Conservation (phyloP, 2,113 vertebrate genomes). For the Pimephales promelas region DNA sequence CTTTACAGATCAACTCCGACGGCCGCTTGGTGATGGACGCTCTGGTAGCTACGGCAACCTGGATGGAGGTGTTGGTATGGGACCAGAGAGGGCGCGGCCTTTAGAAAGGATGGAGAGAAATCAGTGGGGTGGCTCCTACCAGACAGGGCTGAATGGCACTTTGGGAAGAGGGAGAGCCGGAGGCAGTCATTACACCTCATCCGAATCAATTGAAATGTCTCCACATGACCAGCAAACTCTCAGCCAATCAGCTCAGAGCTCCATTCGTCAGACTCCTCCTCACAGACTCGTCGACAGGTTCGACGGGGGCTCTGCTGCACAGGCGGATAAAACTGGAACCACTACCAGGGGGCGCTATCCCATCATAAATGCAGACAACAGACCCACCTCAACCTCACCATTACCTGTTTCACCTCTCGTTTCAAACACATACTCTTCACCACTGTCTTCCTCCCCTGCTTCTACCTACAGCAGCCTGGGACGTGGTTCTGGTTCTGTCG, state of each 20-base stretch:
- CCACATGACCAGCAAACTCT: slow-evolving; percentile 11
- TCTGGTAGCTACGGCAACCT: slow-evolving; percentile 71
- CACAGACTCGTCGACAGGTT: slow-evolving; percentile 81
- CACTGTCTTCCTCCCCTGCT: slow-evolving; percentile 60
- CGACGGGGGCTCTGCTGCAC: slow-evolving; percentile 58
- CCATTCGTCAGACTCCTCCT: slow-evolving; percentile 73
- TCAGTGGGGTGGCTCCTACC: slow-evolving; percentile 52
- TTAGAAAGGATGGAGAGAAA: slow-evolving; percentile 39
- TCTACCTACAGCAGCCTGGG: slow-evolving; percentile 70
- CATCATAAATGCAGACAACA: slow-evolving; percentile 66
- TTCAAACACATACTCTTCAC: slow-evolving; percentile 61
- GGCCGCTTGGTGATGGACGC: slow-evolving; percentile 76
- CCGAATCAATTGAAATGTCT: slow-evolving; percentile 8
- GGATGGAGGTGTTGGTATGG: slow-evolving; percentile 61
- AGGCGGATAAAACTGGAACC: slow-evolving; percentile 52
- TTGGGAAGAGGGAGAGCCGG: slow-evolving; percentile 46
- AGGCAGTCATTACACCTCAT: neutral
- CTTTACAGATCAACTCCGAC: slow-evolving; percentile 59
- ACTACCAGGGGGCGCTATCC: slow-evolving; percentile 70
- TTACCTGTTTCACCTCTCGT: neutral
- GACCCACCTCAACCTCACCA: slow-evolving; percentile 26
- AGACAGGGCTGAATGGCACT: slow-evolving; percentile 60
- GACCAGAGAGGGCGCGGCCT: slow-evolving; percentile 51
- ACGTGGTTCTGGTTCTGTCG: slow-evolving; percentile 49
- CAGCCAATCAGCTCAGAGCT: slow-evolving; percentile 52